phyloP scores from a whole-genome alignment of 2,888 invertebrate species.

The Xestoiulus laeticollis region DNA sequence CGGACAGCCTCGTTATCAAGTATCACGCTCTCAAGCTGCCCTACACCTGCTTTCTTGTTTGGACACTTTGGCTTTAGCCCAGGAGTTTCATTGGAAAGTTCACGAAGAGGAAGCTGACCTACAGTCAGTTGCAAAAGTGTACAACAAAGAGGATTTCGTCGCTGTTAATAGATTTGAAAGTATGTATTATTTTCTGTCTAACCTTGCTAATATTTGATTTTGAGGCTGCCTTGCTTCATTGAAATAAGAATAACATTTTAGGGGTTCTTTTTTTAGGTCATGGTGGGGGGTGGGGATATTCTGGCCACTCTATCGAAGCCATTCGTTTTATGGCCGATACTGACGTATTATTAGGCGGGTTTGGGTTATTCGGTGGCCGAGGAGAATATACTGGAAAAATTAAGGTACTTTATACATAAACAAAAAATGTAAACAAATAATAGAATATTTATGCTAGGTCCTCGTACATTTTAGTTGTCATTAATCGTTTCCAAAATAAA shows the following conservation, averaged over 20 bases:
- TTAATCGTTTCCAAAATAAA: too few relatives aligned
- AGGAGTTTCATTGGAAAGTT: conserved; percentile 65
- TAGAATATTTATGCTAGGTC: too few relatives aligned
- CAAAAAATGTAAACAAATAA: too few relatives aligned
- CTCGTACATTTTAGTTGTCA: too few relatives aligned
- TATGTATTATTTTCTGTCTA: conserved; percentile 61
- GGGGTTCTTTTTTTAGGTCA: conserved; percentile 73
- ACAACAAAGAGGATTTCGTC: conserved; percentile 81
- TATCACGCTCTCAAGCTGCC: conserved; percentile 85
- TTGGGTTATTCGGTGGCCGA: conserved; percentile 94
- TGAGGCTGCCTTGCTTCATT: neutral
- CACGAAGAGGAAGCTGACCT: conserved; percentile 63
- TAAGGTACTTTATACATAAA: too few relatives aligned
- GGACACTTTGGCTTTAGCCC: conserved; percentile 85
- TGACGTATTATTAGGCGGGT: conserved; percentile 89
- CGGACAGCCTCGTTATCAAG: conserved; percentile 66
- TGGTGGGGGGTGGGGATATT: conserved; percentile 98
- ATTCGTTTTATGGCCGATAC: conserved; percentile 93
- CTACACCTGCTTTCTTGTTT: conserved; percentile 87
- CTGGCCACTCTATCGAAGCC: conserved; percentile 95
- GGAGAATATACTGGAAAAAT: conserved; percentile 96
- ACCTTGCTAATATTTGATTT: neutral
- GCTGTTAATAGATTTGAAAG: conserved; percentile 90
- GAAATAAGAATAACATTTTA: too few relatives aligned
- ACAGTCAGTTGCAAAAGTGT: conserved; percentile 68